Evolutionary conservation across 92 coral and sea anemone genomes (phyloP).

Genomic region (Metridium senile): DNA sequence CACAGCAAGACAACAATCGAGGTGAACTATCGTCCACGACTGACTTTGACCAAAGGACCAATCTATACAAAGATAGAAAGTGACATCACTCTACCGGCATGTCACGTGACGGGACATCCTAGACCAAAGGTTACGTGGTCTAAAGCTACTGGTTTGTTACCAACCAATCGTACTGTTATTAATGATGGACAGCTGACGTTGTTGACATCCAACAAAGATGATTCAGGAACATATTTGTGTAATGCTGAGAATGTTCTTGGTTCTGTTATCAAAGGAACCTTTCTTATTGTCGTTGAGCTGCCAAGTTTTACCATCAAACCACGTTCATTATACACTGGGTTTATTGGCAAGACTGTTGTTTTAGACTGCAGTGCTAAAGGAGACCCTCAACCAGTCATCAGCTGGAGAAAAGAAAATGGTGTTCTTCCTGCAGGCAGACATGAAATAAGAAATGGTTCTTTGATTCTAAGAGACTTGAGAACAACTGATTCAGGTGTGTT

Average conservation of each 20-base stretch:
- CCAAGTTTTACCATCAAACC: background rate
- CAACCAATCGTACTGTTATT: background rate
- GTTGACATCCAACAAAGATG: background rate
- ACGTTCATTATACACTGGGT: background rate
- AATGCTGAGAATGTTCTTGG: conserved; percentile 9
- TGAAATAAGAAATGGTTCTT: background rate
- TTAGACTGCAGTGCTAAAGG: conserved; percentile 4
- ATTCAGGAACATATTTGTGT: conserved; percentile 12
- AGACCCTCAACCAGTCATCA: background rate
- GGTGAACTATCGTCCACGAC: too few species aligned
- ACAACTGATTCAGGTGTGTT: conserved; percentile 6
- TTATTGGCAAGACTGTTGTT: background rate
- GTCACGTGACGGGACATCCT: too few species aligned
- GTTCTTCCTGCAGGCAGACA: background rate
- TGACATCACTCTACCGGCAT: too few species aligned
- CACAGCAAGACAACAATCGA: too few species aligned
- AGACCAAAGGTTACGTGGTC: too few species aligned
- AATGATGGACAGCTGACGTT: background rate
- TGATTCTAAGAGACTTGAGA: background rate
- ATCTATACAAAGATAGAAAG: too few species aligned
- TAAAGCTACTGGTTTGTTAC: conserved; percentile 1
- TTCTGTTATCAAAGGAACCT: background rate
- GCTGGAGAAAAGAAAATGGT: conserved; percentile 1
- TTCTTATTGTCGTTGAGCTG: background rate
- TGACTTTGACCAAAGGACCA: too few species aligned